phyloP scores from a whole-genome alignment of 2,888 invertebrate genomes.

The Dynastes maya region DNA sequence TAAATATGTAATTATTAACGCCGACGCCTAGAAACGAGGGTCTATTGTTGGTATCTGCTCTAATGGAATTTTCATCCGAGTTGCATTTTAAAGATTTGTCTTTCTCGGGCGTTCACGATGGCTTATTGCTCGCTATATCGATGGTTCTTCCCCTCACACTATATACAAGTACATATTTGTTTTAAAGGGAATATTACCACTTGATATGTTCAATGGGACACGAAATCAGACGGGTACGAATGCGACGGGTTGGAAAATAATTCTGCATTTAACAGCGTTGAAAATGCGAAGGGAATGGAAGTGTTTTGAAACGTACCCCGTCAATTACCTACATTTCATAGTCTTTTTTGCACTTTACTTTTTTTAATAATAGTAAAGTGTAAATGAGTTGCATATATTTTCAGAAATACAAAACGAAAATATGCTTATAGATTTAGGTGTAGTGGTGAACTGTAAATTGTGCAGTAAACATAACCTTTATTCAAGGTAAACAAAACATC shows the following conservation, averaged over 20 bases:
- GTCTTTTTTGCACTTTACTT: too few relatives aligned
- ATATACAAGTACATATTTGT: conserved; percentile 6
- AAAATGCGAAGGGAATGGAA: too few relatives aligned
- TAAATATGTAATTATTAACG: conserved; percentile 36
- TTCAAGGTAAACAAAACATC: too few relatives aligned
- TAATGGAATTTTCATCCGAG: conserved; percentile 43
- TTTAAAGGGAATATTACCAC: conserved; percentile 24
- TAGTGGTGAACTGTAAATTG: too few relatives aligned
- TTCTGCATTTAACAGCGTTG: not conserved
- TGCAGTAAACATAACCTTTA: too few relatives aligned
- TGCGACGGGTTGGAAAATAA: not conserved
- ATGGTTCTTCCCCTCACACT: not conserved
- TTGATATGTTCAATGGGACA: conserved; percentile 24
- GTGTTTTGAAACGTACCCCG: too few relatives aligned
- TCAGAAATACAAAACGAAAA: too few relatives aligned
- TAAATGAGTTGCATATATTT: too few relatives aligned
- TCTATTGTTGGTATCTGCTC: conserved; percentile 28
- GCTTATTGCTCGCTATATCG: conserved; percentile 18
- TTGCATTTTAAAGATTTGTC: conserved; percentile 43
- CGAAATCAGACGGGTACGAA: not conserved
- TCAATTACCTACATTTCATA: too few relatives aligned
- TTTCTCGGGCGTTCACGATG: not conserved
- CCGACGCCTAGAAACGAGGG: not conserved
- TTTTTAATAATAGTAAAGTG: too few relatives aligned
- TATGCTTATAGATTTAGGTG: too few relatives aligned